phyloP scores from a whole-genome alignment of 2,113 vertebrate genomes.

The Aphelocoma coerulescens region DNA sequence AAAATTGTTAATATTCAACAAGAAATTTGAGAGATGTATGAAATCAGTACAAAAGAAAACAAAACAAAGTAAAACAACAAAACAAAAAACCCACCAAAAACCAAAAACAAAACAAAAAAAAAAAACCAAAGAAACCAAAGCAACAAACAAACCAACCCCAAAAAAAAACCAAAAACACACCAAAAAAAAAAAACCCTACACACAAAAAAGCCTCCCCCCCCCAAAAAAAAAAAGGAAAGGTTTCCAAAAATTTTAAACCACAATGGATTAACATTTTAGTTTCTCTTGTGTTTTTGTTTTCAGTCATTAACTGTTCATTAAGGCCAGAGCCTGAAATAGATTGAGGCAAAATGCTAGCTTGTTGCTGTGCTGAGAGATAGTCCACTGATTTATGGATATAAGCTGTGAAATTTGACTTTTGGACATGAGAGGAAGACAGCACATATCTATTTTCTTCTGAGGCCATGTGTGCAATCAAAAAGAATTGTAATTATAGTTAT shows the following conservation, averaged over 20 bases:
- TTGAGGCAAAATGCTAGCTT: background rate
- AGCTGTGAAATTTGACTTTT: background rate
- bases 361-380: background rate
- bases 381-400: background rate
- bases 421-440: background rate
- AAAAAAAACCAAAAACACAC: background rate
- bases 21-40: background rate
- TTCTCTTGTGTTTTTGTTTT: background rate
- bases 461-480: background rate
- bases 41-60: background rate
- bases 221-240: rapidly evolving
- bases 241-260: background rate
- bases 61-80: background rate
- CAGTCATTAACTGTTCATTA: background rate
- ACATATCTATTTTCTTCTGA: background rate
- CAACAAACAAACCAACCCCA: too few relatives aligned
- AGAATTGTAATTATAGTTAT: background rate
- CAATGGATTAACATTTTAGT: background rate
- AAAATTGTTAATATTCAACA: background rate
- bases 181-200: too few relatives aligned
- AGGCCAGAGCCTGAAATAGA: background rate
- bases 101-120: background rate
- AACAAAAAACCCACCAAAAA: background rate
- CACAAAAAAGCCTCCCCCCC: too few relatives aligned
- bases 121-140: background rate